Conservation (phyloP, 2,797 vertebrate genomes). For the Lerista edwardsae region DNA sequence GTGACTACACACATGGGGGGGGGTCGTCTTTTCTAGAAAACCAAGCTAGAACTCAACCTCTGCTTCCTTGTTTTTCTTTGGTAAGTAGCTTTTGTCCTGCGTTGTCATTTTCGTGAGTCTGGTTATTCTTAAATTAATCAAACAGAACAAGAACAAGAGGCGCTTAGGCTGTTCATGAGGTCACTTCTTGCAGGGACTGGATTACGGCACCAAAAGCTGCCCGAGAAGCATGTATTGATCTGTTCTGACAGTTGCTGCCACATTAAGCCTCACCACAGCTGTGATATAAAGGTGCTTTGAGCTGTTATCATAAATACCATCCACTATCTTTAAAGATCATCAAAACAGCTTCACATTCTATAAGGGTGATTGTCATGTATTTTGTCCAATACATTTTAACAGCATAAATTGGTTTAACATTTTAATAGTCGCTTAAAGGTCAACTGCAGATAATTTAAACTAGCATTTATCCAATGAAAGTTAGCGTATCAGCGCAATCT, state of each 20-base stretch:
- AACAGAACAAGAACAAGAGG: conserved; percentile 85
- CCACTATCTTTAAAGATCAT: conserved; percentile 87
- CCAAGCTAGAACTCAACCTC: conserved; percentile 71
- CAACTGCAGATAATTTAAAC: conserved; percentile 89
- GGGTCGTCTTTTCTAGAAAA: conserved; percentile 59
- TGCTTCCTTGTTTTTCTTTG: conserved; percentile 74
- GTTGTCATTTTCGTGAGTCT: conserved; percentile 84
- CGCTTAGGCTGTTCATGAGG: conserved; percentile 87
- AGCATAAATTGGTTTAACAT: conserved; percentile 85
- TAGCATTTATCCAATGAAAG: conserved; percentile 75
- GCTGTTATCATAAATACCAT: conserved; percentile 87
- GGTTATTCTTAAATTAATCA: conserved; percentile 81
- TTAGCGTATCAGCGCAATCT: conserved; percentile 73
- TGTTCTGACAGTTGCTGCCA: conserved; percentile 88
- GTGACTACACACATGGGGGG: conserved; percentile 27
- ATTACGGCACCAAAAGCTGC: conserved; percentile 90
- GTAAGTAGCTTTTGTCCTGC: conserved; percentile 85
- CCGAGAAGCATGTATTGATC: conserved; percentile 90
- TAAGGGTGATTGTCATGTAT: conserved; percentile 84
- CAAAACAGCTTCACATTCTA: conserved; percentile 84
- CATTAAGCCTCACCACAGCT: conserved; percentile 88
- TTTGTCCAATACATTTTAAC: conserved; percentile 87
- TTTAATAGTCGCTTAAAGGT: conserved; percentile 89
- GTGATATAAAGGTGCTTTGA: conserved; percentile 85
- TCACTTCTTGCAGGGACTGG: conserved; percentile 87